Evolutionary conservation across 2,113 vertebrate genomes (phyloP), one percentile per base, ranked within the genome.

Genomic region (Bettongia penicillata): DNA sequence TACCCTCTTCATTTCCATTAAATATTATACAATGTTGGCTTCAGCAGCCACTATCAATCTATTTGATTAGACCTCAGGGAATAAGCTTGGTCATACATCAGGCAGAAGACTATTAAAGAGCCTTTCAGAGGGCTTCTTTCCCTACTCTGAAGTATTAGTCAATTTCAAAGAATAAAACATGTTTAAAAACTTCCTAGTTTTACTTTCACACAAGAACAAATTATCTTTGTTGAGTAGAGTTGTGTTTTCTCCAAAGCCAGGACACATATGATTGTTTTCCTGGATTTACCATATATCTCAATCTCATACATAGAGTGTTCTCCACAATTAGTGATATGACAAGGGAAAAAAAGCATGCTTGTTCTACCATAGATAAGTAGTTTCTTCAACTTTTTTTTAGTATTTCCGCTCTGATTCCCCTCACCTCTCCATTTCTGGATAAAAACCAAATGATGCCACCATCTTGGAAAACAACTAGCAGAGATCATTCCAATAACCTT

Each of bases 401-500:
- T 77, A 5, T 77, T 5, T 77, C 61, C 19, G 1, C 31, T 68
- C 37, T 77, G 37, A 77, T 19, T 19, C 14, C 61, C 14, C 14
- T n/a, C 14, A 37, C 14, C 12, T 77, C 37, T n/a, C 16, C 14
- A n/a, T n/a, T 77, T 12, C 12, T n/a, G 37, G 3, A 77, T n/a
- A 77, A 77, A 19, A 77, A 68, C 14, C 31, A 16, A 68, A 77
- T n/a, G 12, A 77, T 77, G 37, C 12, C 61, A 77, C 61, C 14
- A n/a, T n/a, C 14, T 19, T 77, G 3, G 26, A 7, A 51, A 92
- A 91, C 52, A 47, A 37, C 43, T 95, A 51, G 84, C 94, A 47
- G 90, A 90, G 48, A 94, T 10, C 47, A 48, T 94, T 8, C 96
- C 57, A 95, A 93, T 96, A 92, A 96, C 95, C 93, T 51, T 93